Base-by-base conservation (phyloP, 2,888 invertebrate species). In the Bellardia bayeri region DNA sequence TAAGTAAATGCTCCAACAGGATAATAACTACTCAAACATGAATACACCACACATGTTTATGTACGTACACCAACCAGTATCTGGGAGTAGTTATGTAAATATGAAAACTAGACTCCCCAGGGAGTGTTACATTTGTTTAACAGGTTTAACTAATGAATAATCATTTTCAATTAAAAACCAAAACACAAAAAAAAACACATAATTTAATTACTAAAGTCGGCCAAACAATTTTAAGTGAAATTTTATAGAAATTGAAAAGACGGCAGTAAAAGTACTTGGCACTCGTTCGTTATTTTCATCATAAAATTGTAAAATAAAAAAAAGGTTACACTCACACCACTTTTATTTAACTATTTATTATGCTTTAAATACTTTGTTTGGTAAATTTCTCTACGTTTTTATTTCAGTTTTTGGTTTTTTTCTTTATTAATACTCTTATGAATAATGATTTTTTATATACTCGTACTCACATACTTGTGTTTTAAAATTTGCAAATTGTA, bases 251-350 rank as follows among this genome's bases (percentile, higher is more conserved):
- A 87, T 74, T 82, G 69, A 79, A 85, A 49, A 76, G 23, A 58
- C 42, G 63, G n/a, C 75, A 81, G 80, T 81, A 54, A 85, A 87
- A 85, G 58, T 85, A 74, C 54, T 82, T 85, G 87, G 85, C 85
- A 85, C 33, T 51, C 42, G 71, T 75, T 74, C 23, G 6, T 33
- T 66, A 11, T 72, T 33, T 23, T 81, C 33, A 75, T 75, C 58
- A 75, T 75, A 42, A 83, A 80, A 54, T 61, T 49, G 54, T 58
- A 9, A 74, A 74, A 51, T n/a, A 23, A 56, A 56, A 4, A 16
- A 23, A 56, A 51, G 23, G 7, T 42, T 42, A 66, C 11, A 54
- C 42, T 33, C 2, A 14, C 33, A 40, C 14, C 13, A 40, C 58
- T 56, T 5, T 61, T 42, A 13, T 33, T 45, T 49, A 45, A 37